Conservation (phyloP, 2,797 vertebrate species). For the Poeciliopsis paucimaculata region DNA sequence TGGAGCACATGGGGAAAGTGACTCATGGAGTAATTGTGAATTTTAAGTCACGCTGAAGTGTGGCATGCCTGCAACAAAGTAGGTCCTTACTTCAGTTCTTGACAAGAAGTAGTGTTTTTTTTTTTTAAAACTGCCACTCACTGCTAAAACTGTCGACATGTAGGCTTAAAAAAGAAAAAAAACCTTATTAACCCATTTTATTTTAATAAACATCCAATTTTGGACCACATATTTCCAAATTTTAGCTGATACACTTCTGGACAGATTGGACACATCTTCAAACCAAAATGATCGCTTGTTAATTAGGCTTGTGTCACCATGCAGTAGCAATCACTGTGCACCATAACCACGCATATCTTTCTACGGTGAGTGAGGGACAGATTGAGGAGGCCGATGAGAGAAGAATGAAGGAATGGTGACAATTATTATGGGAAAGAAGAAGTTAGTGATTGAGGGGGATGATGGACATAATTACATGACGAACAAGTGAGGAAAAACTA, state of each 20-base stretch:
- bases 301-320: constrained; percentile 18
- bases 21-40: not conserved
- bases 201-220: not conserved
- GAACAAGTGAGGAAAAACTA: not conserved
- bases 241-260: not conserved
- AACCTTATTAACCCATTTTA: not conserved
- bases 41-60: not conserved
- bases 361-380: constrained; percentile 8
- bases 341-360: constrained; percentile 3
- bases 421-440: constrained; percentile 5
- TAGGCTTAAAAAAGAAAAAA: not conserved
- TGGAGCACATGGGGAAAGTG: not conserved
- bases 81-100: not conserved
- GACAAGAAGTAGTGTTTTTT: not conserved
- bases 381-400: constrained; percentile 8
- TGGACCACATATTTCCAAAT: not conserved
- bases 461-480: not conserved
- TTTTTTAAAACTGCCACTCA: not conserved
- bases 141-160: not conserved
- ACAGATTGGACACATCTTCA: not conserved
- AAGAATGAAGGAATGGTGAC: not conserved
- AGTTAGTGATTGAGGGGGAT: constrained; percentile 4
- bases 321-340: not conserved
- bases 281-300: not conserved
- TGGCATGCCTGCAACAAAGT: too few species aligned